Conservation (phyloP, 2,113 vertebrate genomes). For the Varanus komodoensis region DNA sequence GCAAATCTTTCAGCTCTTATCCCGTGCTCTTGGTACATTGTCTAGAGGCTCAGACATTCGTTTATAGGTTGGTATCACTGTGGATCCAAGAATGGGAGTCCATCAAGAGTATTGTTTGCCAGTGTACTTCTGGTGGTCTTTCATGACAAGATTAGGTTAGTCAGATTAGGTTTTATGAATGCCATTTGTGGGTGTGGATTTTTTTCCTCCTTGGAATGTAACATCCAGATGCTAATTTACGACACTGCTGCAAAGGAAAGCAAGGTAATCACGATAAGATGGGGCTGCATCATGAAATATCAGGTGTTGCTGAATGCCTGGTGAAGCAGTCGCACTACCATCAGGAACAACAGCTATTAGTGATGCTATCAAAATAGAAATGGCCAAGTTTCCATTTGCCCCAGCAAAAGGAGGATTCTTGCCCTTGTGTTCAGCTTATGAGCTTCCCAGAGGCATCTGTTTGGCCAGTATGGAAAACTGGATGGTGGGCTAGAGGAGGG, state of each 20-base stretch:
- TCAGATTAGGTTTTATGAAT: background rate
- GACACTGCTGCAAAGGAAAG: background rate
- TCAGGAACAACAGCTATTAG: background rate
- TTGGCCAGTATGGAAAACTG: too few relatives aligned
- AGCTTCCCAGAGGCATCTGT: too few relatives aligned
- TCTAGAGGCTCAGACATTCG: slow-evolving; percentile 37
- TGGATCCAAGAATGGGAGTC: background rate
- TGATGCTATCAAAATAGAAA: background rate
- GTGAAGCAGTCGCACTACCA: background rate
- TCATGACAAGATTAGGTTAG: background rate
- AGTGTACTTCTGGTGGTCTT: background rate
- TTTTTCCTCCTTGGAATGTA: background rate
- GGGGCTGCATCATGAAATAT: background rate
- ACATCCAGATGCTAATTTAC: background rate
- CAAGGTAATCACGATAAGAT: background rate
- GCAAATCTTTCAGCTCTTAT: slow-evolving; percentile 36
- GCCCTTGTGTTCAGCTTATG: too few relatives aligned
- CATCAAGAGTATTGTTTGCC: background rate
- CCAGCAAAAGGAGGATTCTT: background rate
- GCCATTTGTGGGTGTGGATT: background rate
- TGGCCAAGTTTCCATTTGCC: background rate
- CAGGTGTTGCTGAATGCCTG: background rate
- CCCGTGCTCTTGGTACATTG: slow-evolving; percentile 48
- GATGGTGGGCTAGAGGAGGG: too few relatives aligned
- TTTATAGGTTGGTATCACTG: slow-evolving; percentile 11